A percentile compares a stretch with the other conserved stretches of the same genome.
These are phyloP conservation scores for Sciurus carolinensis DNA, from an alignment of 2,797 vertebrate species.

Conservation along the genomic window DNA sequence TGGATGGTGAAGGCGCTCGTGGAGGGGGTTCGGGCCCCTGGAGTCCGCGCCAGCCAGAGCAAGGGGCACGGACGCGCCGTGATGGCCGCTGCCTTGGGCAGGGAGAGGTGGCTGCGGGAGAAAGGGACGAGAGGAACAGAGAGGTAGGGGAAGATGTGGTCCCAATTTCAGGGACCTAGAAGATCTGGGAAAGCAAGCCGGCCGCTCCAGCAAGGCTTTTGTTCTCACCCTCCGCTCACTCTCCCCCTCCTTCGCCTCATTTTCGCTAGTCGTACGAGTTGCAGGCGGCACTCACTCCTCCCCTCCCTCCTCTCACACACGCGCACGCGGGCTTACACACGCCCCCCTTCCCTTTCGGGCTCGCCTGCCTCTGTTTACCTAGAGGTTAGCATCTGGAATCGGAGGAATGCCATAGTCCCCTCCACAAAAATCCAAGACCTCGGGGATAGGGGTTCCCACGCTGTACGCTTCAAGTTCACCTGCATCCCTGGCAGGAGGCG, in stretches of 20 bases:
- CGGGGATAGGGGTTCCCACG: background rate
- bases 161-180: background rate
- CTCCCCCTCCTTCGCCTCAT: constrained; percentile 79
- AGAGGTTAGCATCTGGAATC: constrained; percentile 3
- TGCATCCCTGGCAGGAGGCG: background rate
- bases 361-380: constrained; percentile 70
- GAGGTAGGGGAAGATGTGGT: background rate
- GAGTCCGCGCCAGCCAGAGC: constrained; percentile 70
- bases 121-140: background rate
- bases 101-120: background rate
- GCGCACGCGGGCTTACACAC: constrained; percentile 74
- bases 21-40: constrained; percentile 53
- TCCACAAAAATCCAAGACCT: constrained; percentile 47
- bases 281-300: constrained; percentile 85
- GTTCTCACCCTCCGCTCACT: constrained; percentile 79
- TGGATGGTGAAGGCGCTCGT: constrained; percentile 18
- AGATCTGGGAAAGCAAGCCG: constrained; percentile 39
- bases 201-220: constrained; percentile 74
- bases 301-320: constrained; percentile 42
- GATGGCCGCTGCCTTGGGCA: background rate
- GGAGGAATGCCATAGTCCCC: background rate
- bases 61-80: background rate
- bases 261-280: constrained; percentile 85
- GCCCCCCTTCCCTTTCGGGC: constrained; percentile 68
- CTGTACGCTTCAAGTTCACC: background rate